Evolutionary conservation across 2,797 vertebrate genomes (phyloP), one percentile per base, ranked within the genome.

Genomic region (Microctenopoma lineatum): DNA sequence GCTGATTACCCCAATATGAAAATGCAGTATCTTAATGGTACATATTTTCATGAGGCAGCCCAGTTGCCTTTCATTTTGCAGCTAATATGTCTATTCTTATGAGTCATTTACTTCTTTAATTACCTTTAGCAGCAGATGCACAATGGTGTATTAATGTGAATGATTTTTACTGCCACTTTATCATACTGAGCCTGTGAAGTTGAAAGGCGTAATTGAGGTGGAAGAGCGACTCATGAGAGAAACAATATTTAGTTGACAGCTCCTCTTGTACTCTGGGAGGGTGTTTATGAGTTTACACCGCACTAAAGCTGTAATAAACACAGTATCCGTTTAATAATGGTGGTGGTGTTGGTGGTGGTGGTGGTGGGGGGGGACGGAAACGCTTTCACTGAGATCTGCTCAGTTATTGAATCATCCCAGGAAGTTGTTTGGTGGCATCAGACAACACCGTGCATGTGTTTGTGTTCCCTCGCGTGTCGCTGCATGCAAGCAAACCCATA

Each of bases 51-150:
- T 93, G 94, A 96, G 95, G 95, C 95, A 93, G 96, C 95, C 95
- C 95, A 94, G 96, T 96, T 96, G 96, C 96, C 95, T 96, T 96
- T 96, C 95, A 96, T 97, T 98, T 95, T 95, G 96, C 90, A 87
- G 94, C 96, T 99, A 98, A 99, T 99, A 98, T 94, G 96, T 98
- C 97, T 97, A 96, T 98, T 99, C 97, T 99, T 99, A 98, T 99
- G 98, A 99, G 97, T 99, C 98, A 99, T 99, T 99, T 98, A 98
- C 97, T 98, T 98, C 97, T 98, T 99, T 99, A 99, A 99, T 99
- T 99, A 99, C 97, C 97, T 97, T 97, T 96, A 97, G 97, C 97
- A 97, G 96, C 96, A 97, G 96, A 98, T 97, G 97, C 97, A 98
- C 96, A 97, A 97, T 97, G 96, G 96, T 96, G 97, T 98, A 98